Conservation (phyloP, 2,888 invertebrate species). For the Dastarcus helophoroides region DNA sequence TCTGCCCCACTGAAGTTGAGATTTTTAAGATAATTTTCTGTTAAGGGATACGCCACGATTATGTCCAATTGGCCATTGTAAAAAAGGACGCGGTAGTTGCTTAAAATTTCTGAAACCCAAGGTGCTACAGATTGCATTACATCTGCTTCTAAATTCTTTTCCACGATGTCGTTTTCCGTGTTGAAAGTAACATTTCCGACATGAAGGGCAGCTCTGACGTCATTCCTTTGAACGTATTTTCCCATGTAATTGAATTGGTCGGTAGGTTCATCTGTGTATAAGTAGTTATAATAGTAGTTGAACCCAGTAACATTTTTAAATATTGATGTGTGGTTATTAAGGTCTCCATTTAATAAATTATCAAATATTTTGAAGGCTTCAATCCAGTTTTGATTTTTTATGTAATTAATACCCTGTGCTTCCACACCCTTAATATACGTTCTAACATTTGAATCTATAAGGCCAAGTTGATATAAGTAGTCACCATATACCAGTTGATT, state of each 20-base stretch:
- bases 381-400: conserved; percentile 50
- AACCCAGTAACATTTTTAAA: conserved; percentile 69
- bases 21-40: conserved; percentile 63
- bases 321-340: conserved; percentile 45
- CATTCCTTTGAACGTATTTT: conserved; percentile 49
- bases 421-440: conserved; percentile 50
- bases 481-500: conserved; percentile 68
- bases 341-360: conserved; percentile 56
- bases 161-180: conserved; percentile 47
- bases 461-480: conserved; percentile 67
- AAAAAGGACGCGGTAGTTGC: conserved; percentile 60
- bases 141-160: conserved; percentile 59
- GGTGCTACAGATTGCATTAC: conserved; percentile 71
- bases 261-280: conserved; percentile 47
- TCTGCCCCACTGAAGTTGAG: conserved; percentile 56
- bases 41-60: conserved; percentile 79
- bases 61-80: conserved; percentile 89
- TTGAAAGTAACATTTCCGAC: conserved; percentile 71
- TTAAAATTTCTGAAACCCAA: conserved; percentile 56
- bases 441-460: conserved; percentile 53
- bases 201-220: conserved; percentile 64
- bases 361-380: conserved; percentile 66
- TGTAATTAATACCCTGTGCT: conserved; percentile 44
- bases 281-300: conserved; percentile 61
- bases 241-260: conserved; percentile 43